Evolutionary conservation across 2,888 invertebrate species (phyloP).

Genomic region (Chydorus sphaericus): DNA sequence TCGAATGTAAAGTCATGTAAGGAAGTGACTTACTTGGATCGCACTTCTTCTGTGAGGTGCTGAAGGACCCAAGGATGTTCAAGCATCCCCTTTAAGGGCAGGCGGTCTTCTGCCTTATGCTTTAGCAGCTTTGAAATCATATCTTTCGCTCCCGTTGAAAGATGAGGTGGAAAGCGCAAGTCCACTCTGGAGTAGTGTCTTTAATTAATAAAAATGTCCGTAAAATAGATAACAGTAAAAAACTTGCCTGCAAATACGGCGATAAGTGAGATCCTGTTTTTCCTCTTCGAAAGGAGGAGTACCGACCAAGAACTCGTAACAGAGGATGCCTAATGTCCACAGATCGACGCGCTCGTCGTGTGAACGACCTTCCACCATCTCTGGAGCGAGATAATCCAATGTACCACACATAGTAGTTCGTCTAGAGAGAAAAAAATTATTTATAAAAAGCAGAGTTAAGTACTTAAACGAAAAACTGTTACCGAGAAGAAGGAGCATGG

Average conservation of each 20-base stretch:
- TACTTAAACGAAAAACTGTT: not conserved
- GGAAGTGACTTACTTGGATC: not conserved
- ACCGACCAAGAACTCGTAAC: slow-evolving; percentile 87
- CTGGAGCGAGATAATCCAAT: slow-evolving; percentile 87
- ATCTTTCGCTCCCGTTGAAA: slow-evolving; percentile 55
- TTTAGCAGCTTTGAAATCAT: slow-evolving; percentile 64
- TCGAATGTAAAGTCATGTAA: not conserved
- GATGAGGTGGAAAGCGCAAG: slow-evolving; percentile 52
- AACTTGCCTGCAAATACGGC: slow-evolving; percentile 49
- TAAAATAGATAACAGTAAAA: too few species aligned
- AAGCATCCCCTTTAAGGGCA: slow-evolving; percentile 55
- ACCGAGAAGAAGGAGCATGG: slow-evolving; percentile 72
- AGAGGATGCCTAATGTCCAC: slow-evolving; percentile 91
- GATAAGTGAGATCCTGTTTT: slow-evolving; percentile 58
- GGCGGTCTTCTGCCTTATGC: slow-evolving; percentile 53
- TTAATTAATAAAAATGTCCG: not conserved
- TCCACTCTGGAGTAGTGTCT: slow-evolving; percentile 31
- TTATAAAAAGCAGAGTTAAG: not conserved
- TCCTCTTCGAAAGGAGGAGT: slow-evolving; percentile 78
- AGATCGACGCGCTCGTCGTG: slow-evolving; percentile 81
- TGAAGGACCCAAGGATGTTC: slow-evolving; percentile 61
- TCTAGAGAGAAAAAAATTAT: slow-evolving; percentile 20
- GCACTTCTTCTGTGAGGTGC: slow-evolving; percentile 11
- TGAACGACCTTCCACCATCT: slow-evolving; percentile 78
- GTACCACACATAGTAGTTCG: slow-evolving; percentile 88